These are phyloP conservation scores for Macquaria ambigua DNA, from an alignment of 2,113 vertebrate species.

Conservation along the genomic window DNA sequence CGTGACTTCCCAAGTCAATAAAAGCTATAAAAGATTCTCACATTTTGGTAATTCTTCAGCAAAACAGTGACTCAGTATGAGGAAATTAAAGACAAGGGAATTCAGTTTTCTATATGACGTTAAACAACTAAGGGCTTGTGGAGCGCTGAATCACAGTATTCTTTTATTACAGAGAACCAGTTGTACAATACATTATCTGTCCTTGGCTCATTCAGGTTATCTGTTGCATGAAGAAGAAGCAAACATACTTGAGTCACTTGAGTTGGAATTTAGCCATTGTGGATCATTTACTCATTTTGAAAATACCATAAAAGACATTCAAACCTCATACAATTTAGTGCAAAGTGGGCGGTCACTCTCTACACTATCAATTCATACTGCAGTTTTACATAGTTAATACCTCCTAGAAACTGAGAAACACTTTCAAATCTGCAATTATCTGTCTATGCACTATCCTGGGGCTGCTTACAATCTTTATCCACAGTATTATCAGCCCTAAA, in stretches of 20 bases:
- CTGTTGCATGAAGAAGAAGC: background rate
- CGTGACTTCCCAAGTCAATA: background rate
- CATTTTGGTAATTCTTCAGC: background rate
- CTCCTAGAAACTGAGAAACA: background rate
- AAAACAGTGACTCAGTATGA: background rate
- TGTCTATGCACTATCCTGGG: background rate
- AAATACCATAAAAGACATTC: constrained; percentile 5
- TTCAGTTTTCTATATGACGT: background rate
- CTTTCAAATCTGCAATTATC: background rate
- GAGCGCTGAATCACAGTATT: background rate
- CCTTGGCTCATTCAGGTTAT: background rate
- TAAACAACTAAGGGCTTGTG: background rate
- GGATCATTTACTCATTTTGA: background rate
- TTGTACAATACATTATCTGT: background rate
- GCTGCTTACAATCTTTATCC: background rate
- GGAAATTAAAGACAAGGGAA: constrained; percentile 17
- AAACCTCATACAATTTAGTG: background rate
- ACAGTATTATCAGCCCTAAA: background rate
- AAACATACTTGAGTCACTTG: background rate
- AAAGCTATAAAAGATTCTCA: background rate
- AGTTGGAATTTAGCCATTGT: background rate
- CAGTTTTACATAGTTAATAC: background rate
- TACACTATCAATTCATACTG: background rate
- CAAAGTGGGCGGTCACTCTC: background rate
- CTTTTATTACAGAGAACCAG: background rate